Evolutionary conservation across 1,140 invertebrate genomes (phyloP), one percentile per base, ranked within the genome.

Genomic region (Trichomalopsis sarcophagae): DNA sequence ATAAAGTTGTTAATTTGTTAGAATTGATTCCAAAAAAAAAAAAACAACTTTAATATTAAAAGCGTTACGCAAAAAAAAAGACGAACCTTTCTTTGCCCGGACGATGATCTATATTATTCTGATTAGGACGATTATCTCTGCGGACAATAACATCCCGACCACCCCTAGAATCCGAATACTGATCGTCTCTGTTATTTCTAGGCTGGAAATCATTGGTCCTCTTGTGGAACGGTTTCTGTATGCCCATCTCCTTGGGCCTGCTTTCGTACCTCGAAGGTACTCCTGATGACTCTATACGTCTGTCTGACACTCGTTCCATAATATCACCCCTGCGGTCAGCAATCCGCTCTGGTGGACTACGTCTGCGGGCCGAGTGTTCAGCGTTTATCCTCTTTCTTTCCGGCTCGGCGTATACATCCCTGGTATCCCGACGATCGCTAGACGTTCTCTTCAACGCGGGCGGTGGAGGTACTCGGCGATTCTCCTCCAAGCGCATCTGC

Each of bases 401-500:
- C 0, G 92, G 89, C 47, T 93, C 92, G 6, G 85, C 88, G 50
- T 91, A 93, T 7, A 92, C 75, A 33, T 93, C 92, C 1, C 92
- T 89, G 0, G 90, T 90, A 74, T 93, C 92, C 33, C 92, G 89
- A 27, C 92, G 87, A 74, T 93, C 92, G 30, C 86, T 90, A 2
- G 91, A 91, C 2, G 91, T 71, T 74, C 93, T 93, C 36, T 93
- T 92, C 0, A 91, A 88, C 0, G 92, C 88, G 1, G 92, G 92
- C 4, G 92, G 92, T 1, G 92, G 92, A 0, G 92, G 92, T 6
- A 85, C 90, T 3, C 92, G 89, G 79, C 92, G 89, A 33, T 90
- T 93, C 71, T 93, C 92, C 44, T 93, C 92, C 9, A 93, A 33
- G 10, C 92, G 90, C 92, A 96, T 93, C 88, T 97, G 96, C 87